Evolutionary conservation across 2,888 invertebrate genomes (phyloP).

Genomic region (Trypoxylon attenuatum): DNA sequence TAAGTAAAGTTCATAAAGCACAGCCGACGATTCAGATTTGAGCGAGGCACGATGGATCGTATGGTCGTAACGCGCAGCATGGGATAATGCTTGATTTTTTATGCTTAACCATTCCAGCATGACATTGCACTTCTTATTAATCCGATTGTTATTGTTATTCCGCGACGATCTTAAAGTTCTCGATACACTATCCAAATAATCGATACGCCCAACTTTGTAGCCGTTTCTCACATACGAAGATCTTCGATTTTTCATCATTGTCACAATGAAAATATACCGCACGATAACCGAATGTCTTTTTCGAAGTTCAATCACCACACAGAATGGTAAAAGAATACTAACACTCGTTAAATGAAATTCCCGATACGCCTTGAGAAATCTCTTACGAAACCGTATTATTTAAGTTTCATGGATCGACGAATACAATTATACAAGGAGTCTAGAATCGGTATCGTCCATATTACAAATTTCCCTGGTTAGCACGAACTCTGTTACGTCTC

Average conservation of each 20-base stretch:
- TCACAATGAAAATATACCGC: not conserved
- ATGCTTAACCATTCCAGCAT: not conserved
- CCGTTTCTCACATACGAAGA: not conserved
- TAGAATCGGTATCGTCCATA: too few species aligned
- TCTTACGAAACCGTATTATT: too few species aligned
- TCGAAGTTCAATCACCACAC: too few species aligned
- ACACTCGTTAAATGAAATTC: too few species aligned
- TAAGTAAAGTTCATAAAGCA: not conserved
- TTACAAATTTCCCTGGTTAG: too few species aligned
- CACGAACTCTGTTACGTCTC: too few species aligned
- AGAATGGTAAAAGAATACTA: too few species aligned
- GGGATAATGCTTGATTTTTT: not conserved
- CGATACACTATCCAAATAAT: not conserved
- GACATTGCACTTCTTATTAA: not conserved
- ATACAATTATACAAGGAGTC: too few species aligned
- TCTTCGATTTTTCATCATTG: not conserved
- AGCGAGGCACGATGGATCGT: not conserved
- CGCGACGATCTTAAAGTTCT: not conserved
- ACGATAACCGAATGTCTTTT: too few species aligned
- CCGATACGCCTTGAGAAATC: too few species aligned
- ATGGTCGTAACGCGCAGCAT: not conserved
- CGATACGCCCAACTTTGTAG: not conserved
- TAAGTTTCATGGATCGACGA: too few species aligned
- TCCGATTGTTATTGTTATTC: not conserved
- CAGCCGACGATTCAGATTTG: not conserved